Conservation (phyloP, 35 echinoderm and acorn worm species). For the Lytechinus variegatus region DNA sequence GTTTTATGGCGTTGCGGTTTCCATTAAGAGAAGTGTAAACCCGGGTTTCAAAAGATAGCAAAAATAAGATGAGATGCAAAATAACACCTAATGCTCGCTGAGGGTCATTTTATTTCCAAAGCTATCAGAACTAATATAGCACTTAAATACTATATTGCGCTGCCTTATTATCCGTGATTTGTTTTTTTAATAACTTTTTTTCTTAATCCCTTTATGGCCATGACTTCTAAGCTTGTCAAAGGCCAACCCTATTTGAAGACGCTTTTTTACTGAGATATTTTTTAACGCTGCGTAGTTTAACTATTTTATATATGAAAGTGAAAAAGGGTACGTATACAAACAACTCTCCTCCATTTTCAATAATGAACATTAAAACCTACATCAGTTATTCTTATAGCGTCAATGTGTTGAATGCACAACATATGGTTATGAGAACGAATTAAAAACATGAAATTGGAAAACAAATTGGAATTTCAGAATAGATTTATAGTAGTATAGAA, state of each 20-base stretch:
- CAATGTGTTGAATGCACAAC: no score
- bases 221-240: not conserved
- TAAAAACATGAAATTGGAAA: no score
- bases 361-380: no score
- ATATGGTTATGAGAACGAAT: no score
- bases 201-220: not conserved
- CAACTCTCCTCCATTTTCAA: no score
- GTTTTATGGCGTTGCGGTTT: not conserved
- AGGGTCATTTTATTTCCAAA: slow-evolving; percentile 12
- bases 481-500: no score
- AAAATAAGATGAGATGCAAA: not conserved
- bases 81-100: not conserved
- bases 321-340: no score
- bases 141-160: not conserved
- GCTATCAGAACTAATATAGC: not conserved
- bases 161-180: not conserved
- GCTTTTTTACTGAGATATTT: not conserved
- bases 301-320: no score
- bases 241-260: not conserved
- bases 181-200: not conserved
- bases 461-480: no score
- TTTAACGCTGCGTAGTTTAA: not conserved
- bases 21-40: not conserved
- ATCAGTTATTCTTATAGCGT: no score
- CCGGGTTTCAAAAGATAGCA: not conserved